Evolutionary conservation across 2,113 vertebrate genomes (phyloP), one percentile per base, ranked within the genome.

Genomic region (Pelodiscus sinensis): DNA sequence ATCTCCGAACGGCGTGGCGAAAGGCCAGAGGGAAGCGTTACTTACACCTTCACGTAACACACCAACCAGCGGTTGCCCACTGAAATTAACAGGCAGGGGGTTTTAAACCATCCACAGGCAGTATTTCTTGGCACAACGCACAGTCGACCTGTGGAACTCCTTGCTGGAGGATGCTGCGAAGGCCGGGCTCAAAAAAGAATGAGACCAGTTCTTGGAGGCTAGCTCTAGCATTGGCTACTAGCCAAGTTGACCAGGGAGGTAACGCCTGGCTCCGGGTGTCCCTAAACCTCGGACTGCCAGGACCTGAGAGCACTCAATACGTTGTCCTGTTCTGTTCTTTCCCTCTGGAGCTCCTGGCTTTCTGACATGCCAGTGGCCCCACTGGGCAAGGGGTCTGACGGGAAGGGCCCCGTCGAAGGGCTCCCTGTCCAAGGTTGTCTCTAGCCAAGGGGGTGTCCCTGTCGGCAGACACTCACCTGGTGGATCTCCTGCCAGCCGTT

Each of bases 401-500:
- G 18, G 54, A 44, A 35, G 29, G 62, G 62, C 58, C 58, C 58
- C 52, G 14, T 54, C 25, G 8, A 27, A 24, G 25, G 24, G 58
- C 12, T 60, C 65, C 31, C 65, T 71, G n/a, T 8, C 65, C 31
- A n/a, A 9, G 65, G 18, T 19, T 71, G 31, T n/a, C 65, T 71
- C 35, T 19, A 68, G 29, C 29, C 29, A 29, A 31, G 44, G n/a
- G 31, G 44, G 27, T 58, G 9, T n/a, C 38, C 55, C 29, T 3
- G 9, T 9, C 18, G 19, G 55, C 13, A 25, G 5, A 10, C 13
- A 16, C 58, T 90, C 90, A 99, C 99, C 98, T 99, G 99, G 95
- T 99, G 99, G 50, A 98, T 99, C 93, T 99, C 99, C 71, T 99
- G 99, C 99, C 99, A 99, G 96, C 99, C 99, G 25, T 99, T 99